Evolutionary conservation across 2,797 vertebrate species (phyloP), one percentile per base, ranked within the genome.

Genomic region (Lagocephalus sceleratus): DNA sequence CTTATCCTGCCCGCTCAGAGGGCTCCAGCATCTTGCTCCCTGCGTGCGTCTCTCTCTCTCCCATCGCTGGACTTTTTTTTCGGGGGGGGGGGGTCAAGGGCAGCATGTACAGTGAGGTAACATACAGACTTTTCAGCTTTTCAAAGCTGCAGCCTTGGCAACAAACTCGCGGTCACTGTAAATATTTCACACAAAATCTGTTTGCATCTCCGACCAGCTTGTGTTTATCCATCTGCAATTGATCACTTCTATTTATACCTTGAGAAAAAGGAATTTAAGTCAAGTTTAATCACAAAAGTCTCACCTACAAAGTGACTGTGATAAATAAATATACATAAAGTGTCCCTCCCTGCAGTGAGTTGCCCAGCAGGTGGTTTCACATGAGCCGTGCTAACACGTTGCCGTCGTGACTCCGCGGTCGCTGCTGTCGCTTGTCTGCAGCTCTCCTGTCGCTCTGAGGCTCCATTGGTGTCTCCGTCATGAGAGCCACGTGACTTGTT

Each of bases 401-500:
- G n/a, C n/a, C n/a, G n/a, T n/a, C n/a, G n/a, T n/a, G n/a, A n/a
- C n/a, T n/a, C n/a, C n/a, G n/a, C n/a, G n/a, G n/a, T n/a, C n/a
- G n/a, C n/a, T n/a, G 25, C 29, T 10, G 29, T 29, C 29, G 11
- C 29, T 11, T 29, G 29, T 29, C 32, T 14, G 32, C 32, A 35
- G 32, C 32, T 35, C 12, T 5, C 9, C 26, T 29, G 26, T 10
- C 8, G 26, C 1, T 35, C 32, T 14, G 32, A 12, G 14, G 32
- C 11, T 35, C 8, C 32, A 14, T 14, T 0, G 32, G 14, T 12
- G 32, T 14, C 11, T 12, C 11, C 32, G 32, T 29, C 26, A 83
- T 76, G 81, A 66, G 38, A 56, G 77, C 70, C 79, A 78, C 78
- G 77, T 86, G 79, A 77, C 79, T 74, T 54, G 75, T 83, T 85